phyloP scores from a whole-genome alignment of 2,888 invertebrate genomes.

The Fragum sueziense region DNA sequence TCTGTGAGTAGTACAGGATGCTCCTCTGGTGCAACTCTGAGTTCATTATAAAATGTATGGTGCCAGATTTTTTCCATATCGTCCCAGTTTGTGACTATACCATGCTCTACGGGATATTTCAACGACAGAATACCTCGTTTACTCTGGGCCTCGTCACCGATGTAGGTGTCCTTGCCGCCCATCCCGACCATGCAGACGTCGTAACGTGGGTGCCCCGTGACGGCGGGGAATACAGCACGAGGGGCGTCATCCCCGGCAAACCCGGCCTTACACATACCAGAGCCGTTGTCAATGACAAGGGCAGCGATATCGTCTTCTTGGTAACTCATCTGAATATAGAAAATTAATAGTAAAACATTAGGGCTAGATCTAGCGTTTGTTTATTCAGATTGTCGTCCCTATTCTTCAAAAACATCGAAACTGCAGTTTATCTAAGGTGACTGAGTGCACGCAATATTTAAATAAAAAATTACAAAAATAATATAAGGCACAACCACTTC shows the following conservation, averaged over 20 bases:
- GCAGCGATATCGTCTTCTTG: slow-evolving; percentile 96
- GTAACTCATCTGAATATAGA: slow-evolving; percentile 20
- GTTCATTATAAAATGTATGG: slow-evolving; percentile 80
- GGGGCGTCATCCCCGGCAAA: slow-evolving; percentile 53
- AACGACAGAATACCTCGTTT: slow-evolving; percentile 74
- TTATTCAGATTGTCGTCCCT: too few species aligned
- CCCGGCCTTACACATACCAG: slow-evolving; percentile 87
- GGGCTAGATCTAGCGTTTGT: too few species aligned
- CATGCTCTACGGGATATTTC: slow-evolving; percentile 83
- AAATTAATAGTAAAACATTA: too few species aligned
- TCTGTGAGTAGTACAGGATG: slow-evolving; percentile 90
- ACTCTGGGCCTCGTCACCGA: slow-evolving; percentile 76
- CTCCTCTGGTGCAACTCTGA: slow-evolving; percentile 83
- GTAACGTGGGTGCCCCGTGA: slow-evolving; percentile 41
- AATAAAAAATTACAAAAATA: too few species aligned
- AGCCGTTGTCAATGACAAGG: slow-evolving; percentile 91
- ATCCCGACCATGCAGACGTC: slow-evolving; percentile 66
- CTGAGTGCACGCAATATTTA: too few species aligned
- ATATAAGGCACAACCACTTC: too few species aligned
- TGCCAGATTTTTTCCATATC: slow-evolving; percentile 82
- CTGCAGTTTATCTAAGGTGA: too few species aligned
- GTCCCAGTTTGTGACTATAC: slow-evolving; percentile 83
- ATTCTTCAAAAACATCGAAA: too few species aligned
- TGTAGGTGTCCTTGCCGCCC: slow-evolving; percentile 73
- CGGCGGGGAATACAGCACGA: slow-evolving; percentile 48